phyloP scores from a whole-genome alignment of 2,113 vertebrate genomes.

The Rhinolophus sinicus region DNA sequence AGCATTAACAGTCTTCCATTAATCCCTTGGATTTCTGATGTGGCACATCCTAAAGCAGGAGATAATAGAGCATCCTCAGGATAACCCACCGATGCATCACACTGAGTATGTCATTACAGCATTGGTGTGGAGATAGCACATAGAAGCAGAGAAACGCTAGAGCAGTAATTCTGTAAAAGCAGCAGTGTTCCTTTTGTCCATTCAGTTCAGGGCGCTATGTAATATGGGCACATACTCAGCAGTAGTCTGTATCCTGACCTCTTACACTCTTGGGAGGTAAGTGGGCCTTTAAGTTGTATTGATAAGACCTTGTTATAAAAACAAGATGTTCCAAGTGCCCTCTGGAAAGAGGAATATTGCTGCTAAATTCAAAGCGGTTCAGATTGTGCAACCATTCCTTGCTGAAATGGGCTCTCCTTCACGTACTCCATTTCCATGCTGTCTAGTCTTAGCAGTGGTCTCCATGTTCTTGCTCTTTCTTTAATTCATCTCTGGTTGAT shows the following conservation, averaged over 20 bases:
- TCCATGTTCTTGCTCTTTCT: neutral
- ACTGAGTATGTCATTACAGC: slow-evolving; percentile 63
- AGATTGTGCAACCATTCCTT: neutral
- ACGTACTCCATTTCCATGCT: neutral
- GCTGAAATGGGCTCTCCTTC: no score
- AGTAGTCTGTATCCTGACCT: neutral
- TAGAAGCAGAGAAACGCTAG: neutral
- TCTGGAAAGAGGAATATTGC: neutral
- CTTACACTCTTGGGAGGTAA: neutral
- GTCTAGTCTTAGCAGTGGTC: neutral
- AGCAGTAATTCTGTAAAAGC: slow-evolving; percentile 4
- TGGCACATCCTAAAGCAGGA: slow-evolving; percentile 84
- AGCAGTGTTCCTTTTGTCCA: neutral
- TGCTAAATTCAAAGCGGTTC: neutral
- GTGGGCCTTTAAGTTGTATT: neutral
- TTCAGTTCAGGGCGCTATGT: neutral
- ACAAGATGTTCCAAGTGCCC: neutral
- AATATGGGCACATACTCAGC: neutral
- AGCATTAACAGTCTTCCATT: slow-evolving; percentile 90
- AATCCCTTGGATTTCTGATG: slow-evolving; percentile 88
- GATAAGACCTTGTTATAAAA: neutral
- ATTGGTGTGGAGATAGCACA: slow-evolving; percentile 47
- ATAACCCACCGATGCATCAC: slow-evolving; percentile 80
- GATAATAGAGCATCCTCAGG: slow-evolving; percentile 86
- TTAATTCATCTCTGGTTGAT: neutral